These are phyloP conservation scores for Petrosia ficiformis DNA, from an alignment of 37 sponge, comb jelly and placozoan genomes.

Conservation along the genomic window DNA sequence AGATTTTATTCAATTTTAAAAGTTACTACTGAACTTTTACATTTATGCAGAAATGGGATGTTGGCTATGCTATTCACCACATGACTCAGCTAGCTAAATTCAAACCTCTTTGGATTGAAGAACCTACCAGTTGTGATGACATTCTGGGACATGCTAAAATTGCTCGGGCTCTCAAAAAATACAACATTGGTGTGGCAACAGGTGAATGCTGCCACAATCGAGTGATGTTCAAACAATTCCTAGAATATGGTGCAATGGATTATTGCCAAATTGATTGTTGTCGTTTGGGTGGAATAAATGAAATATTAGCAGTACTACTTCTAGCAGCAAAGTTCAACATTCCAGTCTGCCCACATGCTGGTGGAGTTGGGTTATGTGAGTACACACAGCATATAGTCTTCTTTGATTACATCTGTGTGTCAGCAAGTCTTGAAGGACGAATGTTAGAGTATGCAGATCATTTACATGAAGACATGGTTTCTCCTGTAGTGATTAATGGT, in stretches of 20 bases:
- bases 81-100: conserved; percentile 73
- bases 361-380: conserved; percentile 93
- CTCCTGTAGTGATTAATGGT: conserved; percentile 32
- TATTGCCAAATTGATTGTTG: conserved; percentile 89
- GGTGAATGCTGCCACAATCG: conserved; percentile 82
- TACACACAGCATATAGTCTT: conserved; percentile 71
- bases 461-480: conserved; percentile 79
- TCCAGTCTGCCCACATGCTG: conserved; percentile 92
- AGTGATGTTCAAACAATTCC: conserved; percentile 94
- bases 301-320: conserved; percentile 71
- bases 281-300: conserved; percentile 82
- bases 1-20: too few relatives aligned
- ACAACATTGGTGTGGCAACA: conserved; percentile 77
- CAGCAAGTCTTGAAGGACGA: conserved; percentile 44
- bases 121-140: conserved; percentile 90
- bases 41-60: conserved; percentile 89
- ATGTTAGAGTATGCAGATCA: conserved; percentile 84
- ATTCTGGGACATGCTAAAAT: conserved; percentile 79
- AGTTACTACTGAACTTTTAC: too few relatives aligned
- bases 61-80: conserved; percentile 56
- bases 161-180: conserved; percentile 31
- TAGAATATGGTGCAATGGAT: conserved; percentile 79
- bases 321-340: conserved; percentile 80
- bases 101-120: conserved; percentile 84
- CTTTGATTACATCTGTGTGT: conserved; percentile 76